These are phyloP conservation scores for Lateolabrax maculatus DNA, from an alignment of 2,797 vertebrate genomes.

Conservation along the genomic window DNA sequence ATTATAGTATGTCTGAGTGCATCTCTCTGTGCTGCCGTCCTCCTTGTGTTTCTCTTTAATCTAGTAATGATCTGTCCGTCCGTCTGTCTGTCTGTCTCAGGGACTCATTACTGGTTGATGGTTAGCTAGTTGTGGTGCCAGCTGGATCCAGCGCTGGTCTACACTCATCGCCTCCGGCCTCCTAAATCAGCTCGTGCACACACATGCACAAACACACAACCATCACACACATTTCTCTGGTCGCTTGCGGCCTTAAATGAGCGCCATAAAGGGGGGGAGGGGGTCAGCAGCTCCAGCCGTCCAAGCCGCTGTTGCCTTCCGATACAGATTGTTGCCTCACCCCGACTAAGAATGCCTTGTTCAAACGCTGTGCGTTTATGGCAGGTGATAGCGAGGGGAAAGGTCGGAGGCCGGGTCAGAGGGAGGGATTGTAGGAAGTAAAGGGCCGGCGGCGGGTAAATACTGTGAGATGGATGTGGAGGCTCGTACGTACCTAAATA, in stretches of 20 bases:
- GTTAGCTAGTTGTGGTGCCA: conserved; percentile 76
- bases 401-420: conserved; percentile 70
- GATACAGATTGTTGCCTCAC: conserved; percentile 72
- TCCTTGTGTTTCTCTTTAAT: background rate
- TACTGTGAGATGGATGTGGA: conserved; percentile 54
- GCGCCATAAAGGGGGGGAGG: conserved; percentile 73
- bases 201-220: conserved; percentile 33
- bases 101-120: conserved; percentile 69
- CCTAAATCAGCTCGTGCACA: conserved; percentile 55
- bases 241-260: conserved; percentile 63
- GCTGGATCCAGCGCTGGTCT: conserved; percentile 60
- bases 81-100: conserved; percentile 24
- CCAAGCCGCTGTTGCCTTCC: conserved; percentile 57
- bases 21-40: background rate
- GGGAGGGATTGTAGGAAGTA: conserved; percentile 68
- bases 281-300: conserved; percentile 57
- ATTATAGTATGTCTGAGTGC: too few species aligned
- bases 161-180: conserved; percentile 48
- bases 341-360: conserved; percentile 77
- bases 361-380: conserved; percentile 75
- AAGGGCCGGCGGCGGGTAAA: conserved; percentile 50
- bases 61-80: background rate
- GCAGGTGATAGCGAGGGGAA: conserved; percentile 78
- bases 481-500: conserved; percentile 17
- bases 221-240: conserved; percentile 38